phyloP scores from a whole-genome alignment of 2,888 invertebrate species.

The Heliconius ismenius region DNA sequence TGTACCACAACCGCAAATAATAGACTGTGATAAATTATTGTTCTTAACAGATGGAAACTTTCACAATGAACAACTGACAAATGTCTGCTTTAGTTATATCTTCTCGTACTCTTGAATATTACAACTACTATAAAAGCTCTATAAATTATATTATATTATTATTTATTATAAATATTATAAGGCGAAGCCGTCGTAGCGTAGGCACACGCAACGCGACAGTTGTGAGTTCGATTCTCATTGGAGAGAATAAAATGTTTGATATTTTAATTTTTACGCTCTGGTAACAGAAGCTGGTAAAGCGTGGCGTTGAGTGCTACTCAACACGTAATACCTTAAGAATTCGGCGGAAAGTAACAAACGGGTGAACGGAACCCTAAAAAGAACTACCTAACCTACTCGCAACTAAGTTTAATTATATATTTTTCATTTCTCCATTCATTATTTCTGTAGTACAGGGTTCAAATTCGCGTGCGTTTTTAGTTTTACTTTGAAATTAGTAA shows the following conservation, averaged over 20 bases:
- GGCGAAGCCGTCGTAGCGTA: too few relatives aligned
- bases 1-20: background rate
- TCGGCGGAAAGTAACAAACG: too few relatives aligned
- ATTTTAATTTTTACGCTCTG: too few relatives aligned
- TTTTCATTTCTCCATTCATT: conserved; percentile 5
- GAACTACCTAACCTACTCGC: background rate
- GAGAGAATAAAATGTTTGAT: too few relatives aligned
- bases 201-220: too few relatives aligned
- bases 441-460: conserved; percentile 35
- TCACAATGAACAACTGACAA: conserved; percentile 15
- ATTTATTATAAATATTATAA: too few relatives aligned
- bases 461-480: conserved; percentile 25
- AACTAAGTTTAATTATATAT: conserved; percentile 33
- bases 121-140: background rate
- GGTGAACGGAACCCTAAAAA: background rate
- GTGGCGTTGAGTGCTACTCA: too few relatives aligned
- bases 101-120: conserved; percentile 8
- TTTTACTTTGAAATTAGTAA: conserved; percentile 33
- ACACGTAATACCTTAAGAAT: too few relatives aligned
- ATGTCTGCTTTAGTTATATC: conserved; percentile 11
- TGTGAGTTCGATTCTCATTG: too few relatives aligned
- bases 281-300: too few relatives aligned
- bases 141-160: background rate
- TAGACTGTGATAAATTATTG: conserved; percentile 9
- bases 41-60: conserved; percentile 16